Evolutionary conservation across 2,797 vertebrate species (phyloP), one percentile per base, ranked within the genome.

Genomic region (Sebastolobus altivelis): DNA sequence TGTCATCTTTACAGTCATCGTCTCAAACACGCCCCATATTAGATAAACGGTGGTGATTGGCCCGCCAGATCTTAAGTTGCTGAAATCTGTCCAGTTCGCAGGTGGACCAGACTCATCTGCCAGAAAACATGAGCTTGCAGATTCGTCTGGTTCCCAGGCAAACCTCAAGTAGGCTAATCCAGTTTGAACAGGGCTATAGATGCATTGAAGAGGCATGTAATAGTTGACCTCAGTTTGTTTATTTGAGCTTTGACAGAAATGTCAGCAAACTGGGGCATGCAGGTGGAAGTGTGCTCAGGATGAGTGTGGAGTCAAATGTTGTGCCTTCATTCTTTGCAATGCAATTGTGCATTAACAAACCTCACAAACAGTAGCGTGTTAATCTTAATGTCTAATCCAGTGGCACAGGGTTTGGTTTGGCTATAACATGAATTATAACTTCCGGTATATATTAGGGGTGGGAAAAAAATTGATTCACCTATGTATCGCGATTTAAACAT

Each of bases 201-300:
- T 55, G 29, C 3, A 55, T 5, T 37, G 35, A 77, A 56, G 37
- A 63, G 29, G 20, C 29, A 20, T 70, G 40, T 37, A 43, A n/a
- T 60, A 27, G 65, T 55, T 77, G 5, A 80, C 33, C 43, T 70
- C 18, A 20, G 20, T 61, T 72, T 66, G 67, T 70, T 74, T 81
- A 67, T 83, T 69, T 85, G 31, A 54, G 38, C 27, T 72, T 62
- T 72, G 35, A 66, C 31, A 67, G 65, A 78, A 76, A 76, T 10
- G 3, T 73, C 25, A 58, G 40, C 29, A n/a, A 62, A 68, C 75
- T 75, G 16, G 33, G 52, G 16, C 35, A 31, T 75, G 66, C 61
- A 49, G 22, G 18, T 67, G 31, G 11, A 75, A 31, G 20, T 35
- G 40, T 71, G 70, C 68, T 62, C 43, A 14, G 40, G 14, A 75